phyloP scores from a whole-genome alignment of 2,113 vertebrate species.

The Peromyscus maniculatus region DNA sequence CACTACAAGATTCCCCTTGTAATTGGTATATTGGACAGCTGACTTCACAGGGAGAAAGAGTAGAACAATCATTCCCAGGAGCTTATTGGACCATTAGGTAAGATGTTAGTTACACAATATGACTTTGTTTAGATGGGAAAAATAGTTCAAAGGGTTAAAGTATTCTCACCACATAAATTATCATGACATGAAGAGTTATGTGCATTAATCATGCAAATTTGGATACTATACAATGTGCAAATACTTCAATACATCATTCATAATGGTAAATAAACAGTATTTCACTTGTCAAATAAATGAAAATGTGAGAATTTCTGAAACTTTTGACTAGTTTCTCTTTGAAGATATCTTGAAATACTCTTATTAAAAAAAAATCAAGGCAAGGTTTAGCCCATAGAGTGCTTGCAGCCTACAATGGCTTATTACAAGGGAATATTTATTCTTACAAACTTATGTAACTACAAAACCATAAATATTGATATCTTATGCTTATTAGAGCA shows the following conservation, averaged over 20 bases:
- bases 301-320: conserved; percentile 24
- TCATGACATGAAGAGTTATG: not conserved
- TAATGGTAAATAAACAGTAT: not conserved
- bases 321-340: not conserved
- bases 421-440: conserved; percentile 3
- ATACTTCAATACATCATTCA: not conserved
- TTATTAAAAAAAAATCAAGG: not conserved
- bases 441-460: not conserved
- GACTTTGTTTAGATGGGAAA: not conserved
- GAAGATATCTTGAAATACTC: not conserved
- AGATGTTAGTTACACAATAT: too few species aligned
- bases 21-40: not conserved
- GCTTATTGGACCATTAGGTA: not conserved
- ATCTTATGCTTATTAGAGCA: not conserved
- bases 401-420: not conserved
- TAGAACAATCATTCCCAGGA: not conserved
- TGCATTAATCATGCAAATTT: not conserved
- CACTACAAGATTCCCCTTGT: not conserved
- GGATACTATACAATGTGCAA: not conserved
- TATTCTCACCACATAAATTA: not conserved
- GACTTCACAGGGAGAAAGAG: not conserved
- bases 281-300: not conserved
- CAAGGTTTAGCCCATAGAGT: not conserved
- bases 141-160: not conserved
- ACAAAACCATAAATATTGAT: not conserved